Evolutionary conservation across 2,113 vertebrate genomes (phyloP).

Genomic region (Aix galericulata): DNA sequence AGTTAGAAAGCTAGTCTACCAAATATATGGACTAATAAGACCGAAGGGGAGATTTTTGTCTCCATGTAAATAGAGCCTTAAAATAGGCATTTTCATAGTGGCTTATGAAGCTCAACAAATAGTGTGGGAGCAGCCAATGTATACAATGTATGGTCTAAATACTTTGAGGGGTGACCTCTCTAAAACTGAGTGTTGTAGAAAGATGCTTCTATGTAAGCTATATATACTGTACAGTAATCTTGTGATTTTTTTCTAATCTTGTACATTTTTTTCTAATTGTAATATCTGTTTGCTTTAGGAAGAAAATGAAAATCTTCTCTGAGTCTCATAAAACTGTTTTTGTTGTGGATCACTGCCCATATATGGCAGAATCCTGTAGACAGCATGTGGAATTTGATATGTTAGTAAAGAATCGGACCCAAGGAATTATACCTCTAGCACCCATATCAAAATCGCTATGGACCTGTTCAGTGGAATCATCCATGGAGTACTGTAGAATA

Average conservation of each 20-base stretch:
- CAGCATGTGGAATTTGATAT: slow-evolving; percentile 99
- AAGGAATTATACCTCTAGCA: slow-evolving; percentile 94
- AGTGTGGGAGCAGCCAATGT: background rate
- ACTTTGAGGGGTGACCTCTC: background rate
- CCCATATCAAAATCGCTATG: slow-evolving; percentile 97
- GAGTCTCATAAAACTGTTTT: slow-evolving; percentile 98
- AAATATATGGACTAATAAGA: background rate
- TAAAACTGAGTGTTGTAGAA: background rate
- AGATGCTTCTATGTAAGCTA: background rate
- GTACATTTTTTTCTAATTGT: background rate
- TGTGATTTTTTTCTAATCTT: rapidly evolving
- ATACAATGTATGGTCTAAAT: background rate
- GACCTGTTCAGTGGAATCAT: slow-evolving; percentile 97
- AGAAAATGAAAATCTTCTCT: slow-evolving; percentile 93
- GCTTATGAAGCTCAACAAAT: background rate
- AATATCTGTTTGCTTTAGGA: slow-evolving; percentile 11
- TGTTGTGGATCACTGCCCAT: slow-evolving; percentile 97
- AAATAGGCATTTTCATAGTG: background rate
- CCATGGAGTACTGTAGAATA: slow-evolving; percentile 98
- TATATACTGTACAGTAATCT: background rate
- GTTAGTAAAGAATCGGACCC: slow-evolving; percentile 92
- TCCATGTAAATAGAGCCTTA: background rate
- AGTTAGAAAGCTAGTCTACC: background rate
- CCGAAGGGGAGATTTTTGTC: background rate
- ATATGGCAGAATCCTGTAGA: slow-evolving; percentile 96